Conservation (phyloP, 2,113 vertebrate species). For the Deroptyus accipitrinus region DNA sequence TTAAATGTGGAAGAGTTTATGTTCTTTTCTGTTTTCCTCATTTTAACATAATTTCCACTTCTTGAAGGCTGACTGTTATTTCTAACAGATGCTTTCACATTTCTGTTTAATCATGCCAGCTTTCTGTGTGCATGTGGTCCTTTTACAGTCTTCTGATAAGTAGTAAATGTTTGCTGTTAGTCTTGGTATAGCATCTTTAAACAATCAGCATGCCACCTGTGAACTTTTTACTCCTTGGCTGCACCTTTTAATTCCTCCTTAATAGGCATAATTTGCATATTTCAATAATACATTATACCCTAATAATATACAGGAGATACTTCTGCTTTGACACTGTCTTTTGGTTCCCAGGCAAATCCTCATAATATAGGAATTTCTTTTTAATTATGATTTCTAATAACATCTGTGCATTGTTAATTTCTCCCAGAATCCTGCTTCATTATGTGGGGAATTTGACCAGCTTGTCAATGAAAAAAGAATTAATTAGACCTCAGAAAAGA, state of each 20-base stretch:
- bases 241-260: constrained; percentile 27
- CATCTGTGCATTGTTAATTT: background rate
- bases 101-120: constrained; percentile 53
- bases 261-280: constrained; percentile 43
- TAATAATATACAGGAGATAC: background rate
- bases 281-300: constrained; percentile 4
- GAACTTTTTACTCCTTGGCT: constrained; percentile 28
- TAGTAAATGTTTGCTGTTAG: constrained; percentile 10
- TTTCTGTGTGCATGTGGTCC: constrained; percentile 50
- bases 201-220: constrained; percentile 26
- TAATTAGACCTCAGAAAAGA: background rate
- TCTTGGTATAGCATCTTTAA: background rate
- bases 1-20: constrained; percentile 3
- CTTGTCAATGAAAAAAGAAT: background rate
- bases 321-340: constrained; percentile 4
- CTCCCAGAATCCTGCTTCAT: background rate
- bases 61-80: constrained; percentile 25
- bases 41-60: constrained; percentile 29
- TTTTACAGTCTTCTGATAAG: constrained; percentile 25
- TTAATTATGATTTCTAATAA: constrained; percentile 17
- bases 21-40: constrained; percentile 16
- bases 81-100: background rate
- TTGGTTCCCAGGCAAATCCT: constrained; percentile 17
- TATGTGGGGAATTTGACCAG: background rate
- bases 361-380: background rate